These are phyloP conservation scores for Amiota communis DNA, from an alignment of 2,888 invertebrate species.

Conservation along the genomic window DNA sequence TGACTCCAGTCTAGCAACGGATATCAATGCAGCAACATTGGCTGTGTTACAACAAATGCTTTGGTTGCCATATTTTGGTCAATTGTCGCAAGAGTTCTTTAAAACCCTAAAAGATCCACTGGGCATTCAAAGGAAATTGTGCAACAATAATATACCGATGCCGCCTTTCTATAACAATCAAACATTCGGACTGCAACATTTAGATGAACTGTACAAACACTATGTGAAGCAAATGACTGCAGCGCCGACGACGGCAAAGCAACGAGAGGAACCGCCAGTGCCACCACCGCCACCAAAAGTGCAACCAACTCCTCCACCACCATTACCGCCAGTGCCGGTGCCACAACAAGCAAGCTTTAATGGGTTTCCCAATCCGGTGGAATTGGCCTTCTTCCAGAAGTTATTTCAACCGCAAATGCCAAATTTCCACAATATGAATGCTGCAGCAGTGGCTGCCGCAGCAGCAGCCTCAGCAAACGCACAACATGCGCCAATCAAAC, in stretches of 20 bases:
- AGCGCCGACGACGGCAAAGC: slow-evolving; percentile 68
- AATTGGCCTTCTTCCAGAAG: slow-evolving; percentile 81
- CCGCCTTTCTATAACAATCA: slow-evolving; percentile 56
- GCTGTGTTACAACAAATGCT: slow-evolving; percentile 83
- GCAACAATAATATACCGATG: slow-evolving; percentile 59
- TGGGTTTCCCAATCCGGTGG: slow-evolving; percentile 67
- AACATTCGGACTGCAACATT: slow-evolving; percentile 56
- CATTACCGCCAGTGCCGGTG: slow-evolving; percentile 28
- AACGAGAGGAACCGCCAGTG: slow-evolving; percentile 36
- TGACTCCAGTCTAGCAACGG: slow-evolving; percentile 75
- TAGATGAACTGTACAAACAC: slow-evolving; percentile 59
- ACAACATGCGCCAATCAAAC: slow-evolving; percentile 69
- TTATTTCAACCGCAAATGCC: slow-evolving; percentile 76
- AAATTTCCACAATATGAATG: slow-evolving; percentile 68
- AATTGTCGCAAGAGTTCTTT: slow-evolving; percentile 74
- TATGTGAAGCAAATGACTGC: slow-evolving; percentile 55
- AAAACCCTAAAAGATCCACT: slow-evolving; percentile 69
- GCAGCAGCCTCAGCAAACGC: slow-evolving; percentile 38
- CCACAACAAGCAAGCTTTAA: slow-evolving; percentile 37
- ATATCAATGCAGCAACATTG: slow-evolving; percentile 81
- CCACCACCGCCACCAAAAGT: slow-evolving; percentile 31
- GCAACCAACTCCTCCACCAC: slow-evolving; percentile 40
- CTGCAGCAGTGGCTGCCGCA: slow-evolving; percentile 37
- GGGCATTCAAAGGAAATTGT: slow-evolving; percentile 59
- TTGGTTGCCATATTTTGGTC: slow-evolving; percentile 80